Conservation (phyloP, 2,113 vertebrate genomes). For the Tetrax tetrax region DNA sequence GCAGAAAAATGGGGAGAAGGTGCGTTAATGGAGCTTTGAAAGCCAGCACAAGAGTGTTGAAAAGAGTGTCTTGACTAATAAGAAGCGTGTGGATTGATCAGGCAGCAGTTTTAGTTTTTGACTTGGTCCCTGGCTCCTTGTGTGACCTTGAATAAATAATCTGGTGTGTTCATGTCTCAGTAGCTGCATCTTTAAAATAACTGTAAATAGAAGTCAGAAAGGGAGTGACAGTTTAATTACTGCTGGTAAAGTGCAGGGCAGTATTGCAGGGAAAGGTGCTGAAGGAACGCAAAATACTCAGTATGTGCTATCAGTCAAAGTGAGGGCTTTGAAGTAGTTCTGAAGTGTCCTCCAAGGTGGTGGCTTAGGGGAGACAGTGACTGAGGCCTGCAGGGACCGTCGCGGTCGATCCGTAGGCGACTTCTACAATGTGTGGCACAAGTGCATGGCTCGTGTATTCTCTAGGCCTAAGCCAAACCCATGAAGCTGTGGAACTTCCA, state of each 20-base stretch:
- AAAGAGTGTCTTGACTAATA: background rate
- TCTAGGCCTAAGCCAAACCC: background rate
- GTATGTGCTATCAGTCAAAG: background rate
- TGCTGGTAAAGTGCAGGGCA: background rate
- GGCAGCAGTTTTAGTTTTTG: background rate
- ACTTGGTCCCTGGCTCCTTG: background rate
- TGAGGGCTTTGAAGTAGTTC: background rate
- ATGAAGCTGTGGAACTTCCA: background rate
- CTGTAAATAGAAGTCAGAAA: background rate
- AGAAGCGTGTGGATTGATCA: background rate
- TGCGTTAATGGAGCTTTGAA: background rate
- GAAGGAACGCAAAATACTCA: background rate
- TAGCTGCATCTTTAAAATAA: background rate
- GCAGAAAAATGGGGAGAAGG: background rate
- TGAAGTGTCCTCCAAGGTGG: background rate
- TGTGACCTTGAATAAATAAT: background rate
- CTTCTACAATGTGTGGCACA: no score
- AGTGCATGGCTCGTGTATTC: accelerated
- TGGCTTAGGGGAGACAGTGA: background rate
- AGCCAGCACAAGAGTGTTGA: background rate
- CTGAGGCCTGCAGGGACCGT: background rate
- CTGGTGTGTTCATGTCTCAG: background rate
- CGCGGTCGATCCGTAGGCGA: background rate
- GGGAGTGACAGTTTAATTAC: background rate
- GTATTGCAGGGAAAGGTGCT: background rate